Evolutionary conservation across 2,888 invertebrate species (phyloP).

Genomic region (Epiblema foenella): DNA sequence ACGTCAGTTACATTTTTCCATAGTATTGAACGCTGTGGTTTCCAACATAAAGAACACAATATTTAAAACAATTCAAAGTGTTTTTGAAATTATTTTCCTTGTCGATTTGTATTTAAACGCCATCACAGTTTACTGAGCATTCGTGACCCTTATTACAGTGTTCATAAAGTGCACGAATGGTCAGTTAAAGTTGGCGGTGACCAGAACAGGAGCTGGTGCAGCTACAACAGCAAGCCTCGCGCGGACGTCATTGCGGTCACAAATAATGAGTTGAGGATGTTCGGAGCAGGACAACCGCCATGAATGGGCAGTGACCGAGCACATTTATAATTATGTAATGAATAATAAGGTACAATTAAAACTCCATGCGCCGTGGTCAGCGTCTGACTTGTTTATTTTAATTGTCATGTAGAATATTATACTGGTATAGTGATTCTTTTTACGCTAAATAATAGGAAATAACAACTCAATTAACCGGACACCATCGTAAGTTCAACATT

Average conservation of each 20-base stretch:
- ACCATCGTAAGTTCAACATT: background rate
- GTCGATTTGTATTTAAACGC: background rate
- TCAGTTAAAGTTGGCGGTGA: no score
- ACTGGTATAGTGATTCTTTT: background rate
- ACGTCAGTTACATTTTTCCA: background rate
- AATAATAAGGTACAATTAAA: conserved; percentile 16
- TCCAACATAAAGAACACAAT: background rate
- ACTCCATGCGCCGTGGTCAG: background rate
- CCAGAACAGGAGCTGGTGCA: conserved; percentile 16
- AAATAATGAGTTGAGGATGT: conserved; percentile 16
- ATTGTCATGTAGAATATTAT: conserved; percentile 11
- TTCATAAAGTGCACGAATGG: no score
- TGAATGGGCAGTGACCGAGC: conserved; percentile 35
- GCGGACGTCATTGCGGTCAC: conserved; percentile 42
- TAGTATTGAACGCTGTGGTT: background rate
- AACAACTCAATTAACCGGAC: conserved; percentile 5
- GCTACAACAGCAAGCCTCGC: conserved; percentile 6
- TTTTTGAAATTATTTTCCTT: conserved; percentile 26
- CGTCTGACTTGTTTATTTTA: conserved; percentile 16
- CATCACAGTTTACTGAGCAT: no score
- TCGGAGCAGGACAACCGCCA: conserved; percentile 27
- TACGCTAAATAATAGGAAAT: conserved; percentile 32
- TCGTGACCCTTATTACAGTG: no score
- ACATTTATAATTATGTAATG: conserved; percentile 36
- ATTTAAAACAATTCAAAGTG: conserved; percentile 2